Evolutionary conservation across 2,888 invertebrate genomes (phyloP).

Genomic region (Lathronympha strigana): DNA sequence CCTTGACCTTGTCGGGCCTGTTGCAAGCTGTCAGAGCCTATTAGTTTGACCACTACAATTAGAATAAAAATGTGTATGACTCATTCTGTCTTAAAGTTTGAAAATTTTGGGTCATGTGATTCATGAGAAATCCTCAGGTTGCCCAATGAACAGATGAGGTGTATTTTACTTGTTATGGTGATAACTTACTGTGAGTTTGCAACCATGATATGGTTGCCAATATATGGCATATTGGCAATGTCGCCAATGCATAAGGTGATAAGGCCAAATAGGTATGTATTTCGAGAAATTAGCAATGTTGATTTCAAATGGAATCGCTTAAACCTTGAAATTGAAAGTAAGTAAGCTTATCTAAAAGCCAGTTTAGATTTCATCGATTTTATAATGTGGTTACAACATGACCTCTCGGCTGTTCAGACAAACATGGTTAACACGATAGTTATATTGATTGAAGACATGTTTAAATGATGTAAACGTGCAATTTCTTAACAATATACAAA

Average conservation of each 20-base stretch:
- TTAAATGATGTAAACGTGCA: constrained; percentile 17
- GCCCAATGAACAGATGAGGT: neutral
- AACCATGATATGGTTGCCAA: too few relatives aligned
- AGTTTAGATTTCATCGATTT: constrained; percentile 30
- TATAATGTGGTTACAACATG: constrained; percentile 29
- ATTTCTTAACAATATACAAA: constrained; percentile 13
- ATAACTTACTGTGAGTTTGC: too few relatives aligned
- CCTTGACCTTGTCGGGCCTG: constrained; percentile 62
- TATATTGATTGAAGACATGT: constrained; percentile 26
- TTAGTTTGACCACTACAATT: constrained; percentile 35
- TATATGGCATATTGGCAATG: too few relatives aligned
- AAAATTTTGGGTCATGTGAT: neutral
- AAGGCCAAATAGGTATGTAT: neutral
- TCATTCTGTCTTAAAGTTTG: constrained; percentile 19
- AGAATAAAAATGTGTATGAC: constrained; percentile 39
- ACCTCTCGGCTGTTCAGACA: constrained; percentile 23
- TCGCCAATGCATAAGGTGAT: neutral
- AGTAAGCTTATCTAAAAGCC: constrained; percentile 20
- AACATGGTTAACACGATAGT: constrained; percentile 24
- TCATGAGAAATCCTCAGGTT: neutral
- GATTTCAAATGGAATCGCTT: constrained; percentile 4
- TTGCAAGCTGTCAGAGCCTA: constrained; percentile 48
- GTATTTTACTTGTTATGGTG: too few relatives aligned
- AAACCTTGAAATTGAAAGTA: constrained; percentile 31
- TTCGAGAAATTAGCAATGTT: neutral